A percentile compares a stretch with the other conserved stretches of the same genome.
Evolutionary conservation across 2,888 invertebrate genomes (phyloP).

Genomic region (Minunthozetes semirufus): DNA sequence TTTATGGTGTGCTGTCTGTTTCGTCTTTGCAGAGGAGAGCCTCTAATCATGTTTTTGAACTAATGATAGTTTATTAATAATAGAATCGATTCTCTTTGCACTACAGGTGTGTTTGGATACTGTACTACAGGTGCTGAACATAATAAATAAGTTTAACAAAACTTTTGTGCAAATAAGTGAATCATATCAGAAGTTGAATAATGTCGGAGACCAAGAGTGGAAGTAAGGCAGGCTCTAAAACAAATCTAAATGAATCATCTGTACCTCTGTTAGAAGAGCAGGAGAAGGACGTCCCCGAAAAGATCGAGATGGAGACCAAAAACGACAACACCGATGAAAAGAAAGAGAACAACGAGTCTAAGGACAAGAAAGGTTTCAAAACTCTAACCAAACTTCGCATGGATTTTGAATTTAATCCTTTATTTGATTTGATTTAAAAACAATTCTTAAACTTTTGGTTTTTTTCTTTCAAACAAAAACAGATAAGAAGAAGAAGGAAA

Average conservation of each 20-base stretch:
- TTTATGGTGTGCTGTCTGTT: neutral
- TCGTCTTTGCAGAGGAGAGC: neutral
- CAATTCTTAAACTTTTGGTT: neutral
- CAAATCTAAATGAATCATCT: constrained; percentile 45
- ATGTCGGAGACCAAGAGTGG: constrained; percentile 12
- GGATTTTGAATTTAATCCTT: neutral
- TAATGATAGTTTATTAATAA: neutral
- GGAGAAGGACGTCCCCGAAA: constrained; percentile 42
- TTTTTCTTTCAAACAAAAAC: neutral
- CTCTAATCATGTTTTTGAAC: neutral
- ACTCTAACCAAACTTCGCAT: constrained; percentile 6
- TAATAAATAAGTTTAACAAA: neutral
- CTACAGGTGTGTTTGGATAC: neutral
- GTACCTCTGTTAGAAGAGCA: constrained; percentile 44
- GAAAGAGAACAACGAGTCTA: constrained; percentile 35
- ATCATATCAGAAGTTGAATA: neutral
- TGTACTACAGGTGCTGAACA: neutral
- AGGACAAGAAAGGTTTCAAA: constrained; percentile 30
- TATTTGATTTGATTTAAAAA: neutral
- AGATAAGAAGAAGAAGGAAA: constrained; percentile 38
- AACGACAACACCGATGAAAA: constrained; percentile 35
- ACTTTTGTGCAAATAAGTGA: neutral
- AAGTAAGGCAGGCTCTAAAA: constrained; percentile 43
- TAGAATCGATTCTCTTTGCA: neutral
- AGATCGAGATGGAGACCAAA: constrained; percentile 44